Conservation (phyloP, 2,888 invertebrate genomes). For the Labia minor region DNA sequence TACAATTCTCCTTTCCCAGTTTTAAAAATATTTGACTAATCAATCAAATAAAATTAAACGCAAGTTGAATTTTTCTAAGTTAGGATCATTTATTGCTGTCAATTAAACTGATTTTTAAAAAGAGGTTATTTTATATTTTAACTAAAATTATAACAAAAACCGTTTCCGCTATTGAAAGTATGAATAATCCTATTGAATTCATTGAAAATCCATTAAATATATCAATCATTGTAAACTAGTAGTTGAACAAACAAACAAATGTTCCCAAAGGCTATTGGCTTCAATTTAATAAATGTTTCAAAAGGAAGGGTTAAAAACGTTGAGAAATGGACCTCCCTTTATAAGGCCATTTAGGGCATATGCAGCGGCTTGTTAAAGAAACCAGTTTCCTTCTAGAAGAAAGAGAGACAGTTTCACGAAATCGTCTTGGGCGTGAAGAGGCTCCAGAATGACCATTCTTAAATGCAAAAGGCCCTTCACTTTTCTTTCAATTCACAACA, state of each 20-base stretch:
- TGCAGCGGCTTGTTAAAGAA: neutral
- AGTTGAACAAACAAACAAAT: slow-evolving; percentile 5
- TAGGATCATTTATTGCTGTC: no score
- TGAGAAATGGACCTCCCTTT: slow-evolving; percentile 8
- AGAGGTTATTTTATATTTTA: no score
- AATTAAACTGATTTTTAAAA: no score
- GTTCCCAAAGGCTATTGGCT: neutral
- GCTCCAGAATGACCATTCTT: neutral
- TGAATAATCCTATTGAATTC: neutral
- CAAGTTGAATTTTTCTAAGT: no score
- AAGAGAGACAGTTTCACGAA: neutral
- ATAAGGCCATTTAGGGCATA: neutral
- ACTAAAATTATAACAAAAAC: no score
- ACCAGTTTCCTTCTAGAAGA: neutral
- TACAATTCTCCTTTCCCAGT: no score
- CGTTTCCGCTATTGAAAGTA: no score
- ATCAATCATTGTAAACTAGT: neutral
- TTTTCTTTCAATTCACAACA: neutral
- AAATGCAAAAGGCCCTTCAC: neutral
- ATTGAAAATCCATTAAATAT: neutral
- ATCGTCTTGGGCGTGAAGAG: slow-evolving; percentile 4
- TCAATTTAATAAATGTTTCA: neutral
- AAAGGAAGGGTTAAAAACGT: neutral
- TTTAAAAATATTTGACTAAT: no score
- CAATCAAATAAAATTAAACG: no score